Base-by-base conservation (phyloP, 2,797 vertebrate genomes). In the Natrix natrix region DNA sequence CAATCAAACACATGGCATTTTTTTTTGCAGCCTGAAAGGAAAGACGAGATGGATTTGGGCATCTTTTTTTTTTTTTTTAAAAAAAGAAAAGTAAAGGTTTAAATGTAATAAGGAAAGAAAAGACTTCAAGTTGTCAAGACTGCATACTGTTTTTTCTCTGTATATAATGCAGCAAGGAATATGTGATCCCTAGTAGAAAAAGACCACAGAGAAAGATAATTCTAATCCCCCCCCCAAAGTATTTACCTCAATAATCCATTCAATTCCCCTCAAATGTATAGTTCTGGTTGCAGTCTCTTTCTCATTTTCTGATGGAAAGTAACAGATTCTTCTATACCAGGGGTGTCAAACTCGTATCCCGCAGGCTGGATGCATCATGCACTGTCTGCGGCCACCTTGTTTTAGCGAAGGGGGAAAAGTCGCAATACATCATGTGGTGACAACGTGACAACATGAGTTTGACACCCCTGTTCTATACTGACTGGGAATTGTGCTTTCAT, bases 341-440 rank as follows among this genome's bases (percentile, higher is more conserved):
- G 57, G 57, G 57, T 59, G 17, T 59, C 17, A 59, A 7, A 59
- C 17, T 59, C 17, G 5, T 17, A 4, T 59, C 17, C 57, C 5
- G 5, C 1, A 6, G 17, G 57, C 57, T 5, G 0, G 1, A 20
- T 20, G 57, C 5, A 0, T 59, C 57, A 59, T 0, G 1, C 57
- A 20, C 57, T 59, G 57, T 17, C 57, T 17, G 20, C 1, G 1
- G 1, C 57, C 17, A 59, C 17, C 17, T 17, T 59, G 5, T 59
- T 59, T 59, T 59, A 59, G 17, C 5, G 0, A 59, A 59, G 57
- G 5, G 57, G 57, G 17, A 0, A 22, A 59, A 20, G 57, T 59
- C 17, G 1, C 5, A 0, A 20, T 20, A 59, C 0, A 1, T 22
- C 57, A 59, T 59, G 56, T 59, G 57, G 20, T 5, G 17, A 59